A percentile compares a stretch with the other conserved stretches of the same genome.
Evolutionary conservation across 2,797 vertebrate genomes (phyloP).

Genomic region (Nyctibius grandis): DNA sequence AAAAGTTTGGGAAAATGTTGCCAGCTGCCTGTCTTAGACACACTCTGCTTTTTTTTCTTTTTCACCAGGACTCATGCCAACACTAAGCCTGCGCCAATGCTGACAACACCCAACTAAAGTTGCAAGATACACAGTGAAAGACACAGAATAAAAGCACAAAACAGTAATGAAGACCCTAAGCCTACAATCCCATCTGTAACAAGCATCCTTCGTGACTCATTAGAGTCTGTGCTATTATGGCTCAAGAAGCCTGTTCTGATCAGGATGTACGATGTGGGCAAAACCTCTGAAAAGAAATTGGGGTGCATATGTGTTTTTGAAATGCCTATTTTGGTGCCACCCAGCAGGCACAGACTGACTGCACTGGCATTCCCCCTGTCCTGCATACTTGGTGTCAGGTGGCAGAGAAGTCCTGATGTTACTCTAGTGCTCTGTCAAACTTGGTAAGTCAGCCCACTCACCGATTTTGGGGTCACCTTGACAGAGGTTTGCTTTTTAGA

Average conservation of each 20-base stretch:
- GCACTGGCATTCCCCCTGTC: background rate
- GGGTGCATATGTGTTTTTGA: background rate
- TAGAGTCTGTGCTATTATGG: background rate
- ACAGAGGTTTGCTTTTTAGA: background rate
- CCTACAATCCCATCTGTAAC: background rate
- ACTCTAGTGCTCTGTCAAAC: background rate
- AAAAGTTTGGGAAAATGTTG: background rate
- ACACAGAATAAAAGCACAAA: background rate
- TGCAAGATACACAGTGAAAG: background rate
- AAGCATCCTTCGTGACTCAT: background rate
- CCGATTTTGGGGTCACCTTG: accelerated
- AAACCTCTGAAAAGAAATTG: background rate
- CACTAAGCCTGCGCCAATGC: background rate
- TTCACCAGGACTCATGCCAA: background rate
- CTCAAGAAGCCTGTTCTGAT: background rate
- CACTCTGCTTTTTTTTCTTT: background rate
- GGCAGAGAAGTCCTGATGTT: background rate
- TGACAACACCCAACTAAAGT: background rate
- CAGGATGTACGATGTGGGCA: background rate
- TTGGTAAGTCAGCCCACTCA: background rate
- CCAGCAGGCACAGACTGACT: background rate
- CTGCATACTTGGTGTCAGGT: background rate
- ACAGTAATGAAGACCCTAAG: background rate
- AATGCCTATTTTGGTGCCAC: background rate
- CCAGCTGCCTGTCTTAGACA: background rate